Conservation (phyloP, 2,888 invertebrate genomes). For the Mallateleia sp. region DNA sequence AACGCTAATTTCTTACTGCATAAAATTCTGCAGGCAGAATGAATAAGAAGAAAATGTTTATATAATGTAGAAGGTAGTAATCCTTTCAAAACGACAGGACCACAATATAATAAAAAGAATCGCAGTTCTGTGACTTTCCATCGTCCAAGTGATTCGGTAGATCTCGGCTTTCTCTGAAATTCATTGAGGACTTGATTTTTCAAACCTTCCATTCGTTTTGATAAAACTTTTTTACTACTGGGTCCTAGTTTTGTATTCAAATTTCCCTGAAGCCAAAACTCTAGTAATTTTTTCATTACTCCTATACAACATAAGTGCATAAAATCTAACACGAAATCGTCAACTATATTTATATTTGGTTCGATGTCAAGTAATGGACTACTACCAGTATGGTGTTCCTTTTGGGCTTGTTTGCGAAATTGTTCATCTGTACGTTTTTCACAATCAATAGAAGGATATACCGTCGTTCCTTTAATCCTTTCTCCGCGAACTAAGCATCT, state of each 20-base stretch:
- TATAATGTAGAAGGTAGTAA: too few species aligned
- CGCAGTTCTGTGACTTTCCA: not conserved
- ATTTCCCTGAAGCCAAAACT: constrained; percentile 27
- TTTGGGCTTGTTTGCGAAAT: not conserved
- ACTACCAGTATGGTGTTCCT: not conserved
- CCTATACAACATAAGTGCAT: constrained; percentile 28
- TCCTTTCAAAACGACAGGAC: not conserved
- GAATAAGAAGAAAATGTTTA: too few species aligned
- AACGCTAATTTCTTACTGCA: too few species aligned
- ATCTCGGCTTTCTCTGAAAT: constrained; percentile 6
- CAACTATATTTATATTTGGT: not conserved
- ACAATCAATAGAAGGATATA: constrained; percentile 13
- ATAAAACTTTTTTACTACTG: not conserved
- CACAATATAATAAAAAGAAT: not conserved
- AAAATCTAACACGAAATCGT: constrained; percentile 2
- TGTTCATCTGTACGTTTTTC: not conserved
- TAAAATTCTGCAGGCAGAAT: too few species aligned
- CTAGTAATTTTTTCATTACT: constrained; percentile 44
- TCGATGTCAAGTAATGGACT: constrained; percentile 7
- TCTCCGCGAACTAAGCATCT: constrained; percentile 60
- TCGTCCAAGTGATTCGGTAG: not conserved
- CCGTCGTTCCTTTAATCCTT: constrained; percentile 11
- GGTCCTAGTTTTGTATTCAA: not conserved
- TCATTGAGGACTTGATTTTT: not conserved
- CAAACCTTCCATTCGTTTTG: not conserved